Evolutionary conservation across 2,797 vertebrate species (phyloP).

Genomic region (Sebastes nivosus): DNA sequence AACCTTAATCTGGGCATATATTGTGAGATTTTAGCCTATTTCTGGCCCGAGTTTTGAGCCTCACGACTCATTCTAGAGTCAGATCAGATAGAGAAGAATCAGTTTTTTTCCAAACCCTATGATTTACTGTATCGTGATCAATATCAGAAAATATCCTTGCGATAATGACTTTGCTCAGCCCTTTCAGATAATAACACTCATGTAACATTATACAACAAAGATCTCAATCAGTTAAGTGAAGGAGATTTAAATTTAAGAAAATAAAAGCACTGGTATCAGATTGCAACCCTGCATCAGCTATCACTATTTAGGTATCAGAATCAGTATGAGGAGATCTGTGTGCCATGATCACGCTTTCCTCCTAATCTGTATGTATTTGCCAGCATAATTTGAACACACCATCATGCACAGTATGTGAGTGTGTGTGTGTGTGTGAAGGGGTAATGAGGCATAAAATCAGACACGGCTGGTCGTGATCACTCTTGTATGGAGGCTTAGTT

Average conservation of each 20-base stretch:
- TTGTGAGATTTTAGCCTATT: rapidly evolving
- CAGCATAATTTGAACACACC: conserved; percentile 4
- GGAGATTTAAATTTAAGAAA: not conserved
- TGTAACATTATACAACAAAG: not conserved
- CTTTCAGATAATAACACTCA: not conserved
- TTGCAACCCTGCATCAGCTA: not conserved
- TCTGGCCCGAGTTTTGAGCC: too few relatives aligned
- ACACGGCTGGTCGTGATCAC: conserved; percentile 34
- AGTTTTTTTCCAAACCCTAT: too few relatives aligned
- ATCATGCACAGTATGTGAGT: not conserved
- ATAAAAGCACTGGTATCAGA: not conserved
- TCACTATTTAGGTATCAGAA: not conserved
- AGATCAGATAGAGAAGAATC: too few relatives aligned
- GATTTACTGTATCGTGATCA: not conserved
- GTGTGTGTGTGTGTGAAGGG: not conserved
- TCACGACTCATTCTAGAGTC: rapidly evolving
- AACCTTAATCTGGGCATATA: too few relatives aligned
- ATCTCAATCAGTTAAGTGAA: not conserved
- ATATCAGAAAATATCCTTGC: not conserved
- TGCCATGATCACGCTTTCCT: conserved; percentile 4
- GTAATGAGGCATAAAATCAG: conserved; percentile 57
- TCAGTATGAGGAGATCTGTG: not conserved
- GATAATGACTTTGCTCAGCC: not conserved
- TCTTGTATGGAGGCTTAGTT: conserved; percentile 38
- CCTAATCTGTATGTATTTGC: conserved; percentile 13